phyloP scores from a whole-genome alignment of 2,888 invertebrate species.

The Hyppa rectilinea region DNA sequence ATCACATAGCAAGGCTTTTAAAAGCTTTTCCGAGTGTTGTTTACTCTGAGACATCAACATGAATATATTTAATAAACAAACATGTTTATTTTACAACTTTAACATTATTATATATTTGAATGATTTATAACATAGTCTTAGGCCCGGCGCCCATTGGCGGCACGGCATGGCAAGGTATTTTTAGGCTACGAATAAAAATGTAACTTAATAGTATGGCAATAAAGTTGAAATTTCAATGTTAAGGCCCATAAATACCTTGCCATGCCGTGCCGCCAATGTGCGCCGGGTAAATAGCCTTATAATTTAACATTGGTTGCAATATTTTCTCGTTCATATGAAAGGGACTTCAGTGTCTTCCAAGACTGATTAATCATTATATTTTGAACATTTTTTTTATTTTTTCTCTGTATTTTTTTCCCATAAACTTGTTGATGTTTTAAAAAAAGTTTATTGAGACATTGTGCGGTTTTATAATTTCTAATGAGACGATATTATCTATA shows the following conservation, averaged over 20 bases:
- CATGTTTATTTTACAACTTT: not conserved
- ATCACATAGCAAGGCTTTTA: not conserved
- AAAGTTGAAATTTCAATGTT: no score
- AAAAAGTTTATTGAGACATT: constrained; percentile 8
- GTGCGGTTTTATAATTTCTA: not conserved
- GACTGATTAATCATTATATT: constrained; percentile 83
- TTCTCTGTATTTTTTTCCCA: not conserved
- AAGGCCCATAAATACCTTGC: no score
- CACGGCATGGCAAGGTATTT: no score
- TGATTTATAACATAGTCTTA: constrained; percentile 10
- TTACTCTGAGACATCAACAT: not conserved
- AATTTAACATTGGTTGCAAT: constrained; percentile 38
- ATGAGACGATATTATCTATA: not conserved
- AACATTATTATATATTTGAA: not conserved
- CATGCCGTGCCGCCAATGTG: no score
- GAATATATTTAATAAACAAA: not conserved
- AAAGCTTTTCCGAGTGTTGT: no score
- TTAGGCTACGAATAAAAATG: no score
- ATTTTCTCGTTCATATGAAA: constrained; percentile 62
- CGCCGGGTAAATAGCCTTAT: no score
- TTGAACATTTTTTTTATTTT: constrained; percentile 59
- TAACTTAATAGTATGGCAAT: no score
- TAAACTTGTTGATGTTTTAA: constrained; percentile 30
- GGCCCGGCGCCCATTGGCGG: no score
- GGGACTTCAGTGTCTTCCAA: constrained; percentile 80